Conservation (phyloP, 2,888 invertebrate species). For the Electrophaes corylata region DNA sequence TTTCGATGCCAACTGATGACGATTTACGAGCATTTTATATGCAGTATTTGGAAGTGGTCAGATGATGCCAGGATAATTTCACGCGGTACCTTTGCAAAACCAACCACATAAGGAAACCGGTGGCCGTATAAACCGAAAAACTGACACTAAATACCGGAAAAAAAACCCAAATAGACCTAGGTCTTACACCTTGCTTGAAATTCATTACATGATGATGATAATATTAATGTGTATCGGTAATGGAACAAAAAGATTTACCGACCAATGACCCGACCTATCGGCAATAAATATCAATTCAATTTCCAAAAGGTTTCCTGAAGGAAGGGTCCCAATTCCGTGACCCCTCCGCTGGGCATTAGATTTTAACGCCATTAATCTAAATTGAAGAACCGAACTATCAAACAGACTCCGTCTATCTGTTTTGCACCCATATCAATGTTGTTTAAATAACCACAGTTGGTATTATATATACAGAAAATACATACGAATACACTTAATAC, state of each 20-base stretch:
- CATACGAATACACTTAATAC: background rate
- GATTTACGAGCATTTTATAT: too few species aligned
- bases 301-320: conserved; percentile 48
- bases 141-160: too few species aligned
- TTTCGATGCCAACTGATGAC: too few species aligned
- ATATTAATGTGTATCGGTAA: background rate
- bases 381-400: conserved; percentile 43
- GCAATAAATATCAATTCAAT: conserved; percentile 47
- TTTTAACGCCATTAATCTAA: conserved; percentile 56
- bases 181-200: too few species aligned
- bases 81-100: too few species aligned
- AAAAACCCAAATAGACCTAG: too few species aligned
- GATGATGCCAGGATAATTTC: too few species aligned
- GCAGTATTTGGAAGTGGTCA: too few species aligned
- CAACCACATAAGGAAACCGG: too few species aligned
- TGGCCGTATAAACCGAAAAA: too few species aligned
- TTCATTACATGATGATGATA: too few species aligned
- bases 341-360: conserved; percentile 43
- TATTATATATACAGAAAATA: background rate
- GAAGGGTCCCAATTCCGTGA: conserved; percentile 37
- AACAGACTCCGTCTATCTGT: conserved; percentile 40
- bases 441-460: conserved; percentile 5
- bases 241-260: conserved; percentile 7
- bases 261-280: conserved; percentile 32
- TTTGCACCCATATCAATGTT: conserved; percentile 35